Evolutionary conservation across 1,140 invertebrate genomes (phyloP).

Genomic region (Callitettix versicolor): DNA sequence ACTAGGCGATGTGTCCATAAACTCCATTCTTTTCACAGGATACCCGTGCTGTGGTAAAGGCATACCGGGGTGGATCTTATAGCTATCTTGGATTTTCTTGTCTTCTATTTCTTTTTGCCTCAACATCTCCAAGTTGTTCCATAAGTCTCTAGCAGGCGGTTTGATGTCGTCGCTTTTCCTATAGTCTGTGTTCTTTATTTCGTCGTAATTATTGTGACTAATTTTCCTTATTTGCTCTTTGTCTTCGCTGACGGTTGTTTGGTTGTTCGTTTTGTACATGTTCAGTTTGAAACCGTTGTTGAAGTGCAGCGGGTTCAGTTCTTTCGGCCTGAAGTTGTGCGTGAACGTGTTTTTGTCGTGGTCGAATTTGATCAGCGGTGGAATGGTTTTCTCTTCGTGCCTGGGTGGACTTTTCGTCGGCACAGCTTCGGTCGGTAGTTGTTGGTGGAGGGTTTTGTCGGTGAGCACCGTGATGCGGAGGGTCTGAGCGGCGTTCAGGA

Average conservation of each 20-base stretch:
- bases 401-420: background rate
- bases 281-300: constrained; percentile 1
- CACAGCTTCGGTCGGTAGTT: constrained; percentile 7
- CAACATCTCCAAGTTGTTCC: too few species aligned
- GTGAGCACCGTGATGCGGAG: constrained; percentile 41
- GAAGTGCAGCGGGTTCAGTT: background rate
- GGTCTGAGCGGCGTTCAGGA: constrained; percentile 43
- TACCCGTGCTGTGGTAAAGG: too few species aligned
- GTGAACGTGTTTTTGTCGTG: background rate
- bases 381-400: background rate
- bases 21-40: too few species aligned
- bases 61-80: too few species aligned
- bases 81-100: too few species aligned
- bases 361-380: constrained; percentile 12
- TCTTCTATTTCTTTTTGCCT: too few species aligned
- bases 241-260: too few species aligned
- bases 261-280: too few species aligned
- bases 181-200: background rate
- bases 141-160: background rate
- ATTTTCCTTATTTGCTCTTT: too few species aligned
- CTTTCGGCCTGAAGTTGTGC: background rate
- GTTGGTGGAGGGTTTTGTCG: constrained; percentile 27
- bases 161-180: background rate
- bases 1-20: background rate
- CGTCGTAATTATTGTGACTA: too few species aligned